Base-by-base conservation (phyloP, 2,888 invertebrate species). In the Agonopterix alstromeriana region DNA sequence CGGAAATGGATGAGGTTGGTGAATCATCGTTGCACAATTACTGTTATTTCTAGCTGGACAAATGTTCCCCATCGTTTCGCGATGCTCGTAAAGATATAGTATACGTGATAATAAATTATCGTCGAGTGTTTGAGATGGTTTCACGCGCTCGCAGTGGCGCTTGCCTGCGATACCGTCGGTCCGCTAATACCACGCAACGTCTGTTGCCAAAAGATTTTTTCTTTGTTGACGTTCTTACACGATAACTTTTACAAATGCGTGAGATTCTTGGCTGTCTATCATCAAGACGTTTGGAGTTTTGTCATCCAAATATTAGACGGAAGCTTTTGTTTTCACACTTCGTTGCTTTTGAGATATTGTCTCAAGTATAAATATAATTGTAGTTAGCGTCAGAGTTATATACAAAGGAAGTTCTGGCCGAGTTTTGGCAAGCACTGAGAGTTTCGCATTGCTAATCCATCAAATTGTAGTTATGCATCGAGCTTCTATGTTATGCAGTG, bases 1-100 rank as follows among this genome's bases (percentile, higher is more conserved):
- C 93, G 54, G 92, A 92, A 74, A 83, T 87, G 73, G 93, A 93
- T 61, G 93, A 93, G 91, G 93, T 93, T 84, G 54, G 73, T 77
- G 65, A 42, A 14, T 41, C 41, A 47, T 67, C 61, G 60, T 53
- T 47, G 49, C 48, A 56, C 55, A 57, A 55, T 47, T 58, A 59
- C 55, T 59, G 59, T 53, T 63, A 56, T 56, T 58, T 64, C 49
- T 60, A 63, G 55, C 51, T 47, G 35, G 49, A 57, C 50, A 52
- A 60, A 53, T 54, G 52, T 60, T 64, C 51, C 49, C 60, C 68
- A 63, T 53, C 57, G 56, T 67, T 66, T 65, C 50, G 60, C 56
- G 61, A 62, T 63, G 53, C 55, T 66, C 61, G 58, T 65, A 58
- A 67, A 70, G 60, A 69, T 65, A 67, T 61, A 35, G 51, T 71